Evolutionary conservation across 2,113 vertebrate species (phyloP), one percentile per base, ranked within the genome.

Genomic region (Nesoenas mayeri): DNA sequence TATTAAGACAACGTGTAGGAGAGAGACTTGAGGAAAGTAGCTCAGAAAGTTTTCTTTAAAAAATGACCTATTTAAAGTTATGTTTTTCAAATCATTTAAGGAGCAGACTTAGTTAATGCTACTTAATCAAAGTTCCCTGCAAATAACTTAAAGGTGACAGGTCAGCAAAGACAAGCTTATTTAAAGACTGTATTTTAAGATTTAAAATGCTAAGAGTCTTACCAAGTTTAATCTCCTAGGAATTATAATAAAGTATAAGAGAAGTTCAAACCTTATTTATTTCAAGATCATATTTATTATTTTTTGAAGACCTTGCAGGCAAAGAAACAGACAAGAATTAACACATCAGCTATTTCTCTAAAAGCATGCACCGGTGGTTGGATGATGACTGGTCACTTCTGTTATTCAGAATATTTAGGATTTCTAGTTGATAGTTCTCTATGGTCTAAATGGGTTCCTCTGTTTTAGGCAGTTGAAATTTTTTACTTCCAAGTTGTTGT

Each of bases 121-220:
- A 70, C 95, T 96, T 97, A 97, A 96, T 97, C 95, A 93, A 93
- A 97, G 92, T 96, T 94, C 81, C 87, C 69, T 89, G 92, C 95
- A 96, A 97, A 93, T 97, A 95, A 97, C 93, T 96, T 96, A 97
- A 93, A 97, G 97, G 97, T 97, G 96, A 96, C 96, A 97, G 96
- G 95, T 97, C 97, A 97, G 96, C 97, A 97, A 96, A 96, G 97
- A 93, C 95, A 95, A 96, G 96, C 96, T 97, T 97, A 97, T 94
- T 97, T 97, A 95, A 97, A 96, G 93, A 75, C 89, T 72, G 83
- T 82, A 96, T 96, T 97, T 97, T 96, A 82, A 96, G 95, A 95
- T 89, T 95, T 95, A 95, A 94, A 97, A 97, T 95, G 93, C 95
- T 97, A 96, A 97, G 97, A 97, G 88, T 24, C 95, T 97, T 97